Conservation (phyloP, 2,797 vertebrate genomes). For the Gallinago stenura region DNA sequence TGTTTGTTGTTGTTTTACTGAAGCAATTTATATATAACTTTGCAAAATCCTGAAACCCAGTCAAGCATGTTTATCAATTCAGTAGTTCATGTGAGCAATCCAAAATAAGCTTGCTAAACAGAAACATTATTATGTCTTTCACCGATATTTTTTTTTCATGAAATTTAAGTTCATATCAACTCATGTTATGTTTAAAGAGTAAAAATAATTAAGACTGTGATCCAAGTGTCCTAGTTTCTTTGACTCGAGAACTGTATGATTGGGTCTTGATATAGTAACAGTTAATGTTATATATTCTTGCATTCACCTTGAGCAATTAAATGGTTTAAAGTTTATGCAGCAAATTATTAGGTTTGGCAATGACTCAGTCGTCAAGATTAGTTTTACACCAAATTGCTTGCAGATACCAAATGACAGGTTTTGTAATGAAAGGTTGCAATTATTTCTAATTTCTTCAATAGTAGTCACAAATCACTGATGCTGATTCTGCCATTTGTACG, state of each 20-base stretch:
- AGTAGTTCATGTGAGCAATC: background rate
- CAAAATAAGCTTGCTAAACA: background rate
- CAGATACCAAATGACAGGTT: slow-evolving; percentile 66
- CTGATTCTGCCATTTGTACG: slow-evolving; percentile 1
- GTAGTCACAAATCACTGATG: slow-evolving; percentile 40
- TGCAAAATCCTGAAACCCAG: background rate
- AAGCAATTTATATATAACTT: background rate
- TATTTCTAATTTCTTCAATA: slow-evolving; percentile 67
- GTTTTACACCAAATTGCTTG: slow-evolving; percentile 64
- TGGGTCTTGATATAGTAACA: background rate
- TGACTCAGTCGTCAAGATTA: slow-evolving; percentile 47
- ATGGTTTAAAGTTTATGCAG: slow-evolving; percentile 45
- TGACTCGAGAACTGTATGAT: background rate
- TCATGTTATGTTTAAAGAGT: background rate
- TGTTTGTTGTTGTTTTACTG: background rate
- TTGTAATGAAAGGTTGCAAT: slow-evolving; percentile 61
- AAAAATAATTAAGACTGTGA: background rate
- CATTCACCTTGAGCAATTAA: slow-evolving; percentile 48
- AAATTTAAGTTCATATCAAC: background rate
- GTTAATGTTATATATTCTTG: slow-evolving; percentile 14
- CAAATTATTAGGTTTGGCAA: slow-evolving; percentile 51
- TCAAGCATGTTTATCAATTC: background rate
- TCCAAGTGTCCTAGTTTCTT: background rate
- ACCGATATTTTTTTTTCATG: background rate
- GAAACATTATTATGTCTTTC: background rate